These are phyloP conservation scores for Chlorops oryzae DNA, from an alignment of 1,140 invertebrate genomes.

Conservation along the genomic window DNA sequence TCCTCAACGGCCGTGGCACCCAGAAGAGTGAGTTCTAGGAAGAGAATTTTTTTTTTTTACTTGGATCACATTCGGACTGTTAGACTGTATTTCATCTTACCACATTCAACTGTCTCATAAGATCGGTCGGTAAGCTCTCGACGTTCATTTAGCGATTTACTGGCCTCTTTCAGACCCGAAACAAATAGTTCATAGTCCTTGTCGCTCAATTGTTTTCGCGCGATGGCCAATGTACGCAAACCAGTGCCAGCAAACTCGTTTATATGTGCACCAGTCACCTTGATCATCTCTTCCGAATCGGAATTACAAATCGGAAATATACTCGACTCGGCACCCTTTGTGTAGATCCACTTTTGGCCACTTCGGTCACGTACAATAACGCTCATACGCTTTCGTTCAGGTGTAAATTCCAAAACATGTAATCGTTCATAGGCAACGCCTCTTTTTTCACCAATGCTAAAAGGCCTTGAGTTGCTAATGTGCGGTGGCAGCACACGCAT, in stretches of 20 bases:
- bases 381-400: constrained; percentile 89
- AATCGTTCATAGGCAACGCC: constrained; percentile 70
- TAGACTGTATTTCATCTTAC: constrained; percentile 23
- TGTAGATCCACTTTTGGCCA: constrained; percentile 63
- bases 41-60: not conserved
- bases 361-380: constrained; percentile 72
- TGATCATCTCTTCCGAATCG: constrained; percentile 49
- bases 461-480: not conserved
- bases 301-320: constrained; percentile 58
- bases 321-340: constrained; percentile 74
- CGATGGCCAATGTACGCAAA: constrained; percentile 76
- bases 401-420: constrained; percentile 94
- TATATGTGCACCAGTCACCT: constrained; percentile 73
- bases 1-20: constrained; percentile 81
- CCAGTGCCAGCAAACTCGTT: constrained; percentile 85
- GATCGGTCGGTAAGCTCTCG: constrained; percentile 18
- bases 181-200: constrained; percentile 46
- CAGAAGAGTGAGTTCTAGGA: constrained; percentile 56
- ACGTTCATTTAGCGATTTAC: constrained; percentile 25
- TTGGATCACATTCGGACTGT: too few species aligned
- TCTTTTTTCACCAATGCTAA: not conserved
- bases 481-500: constrained; percentile 14
- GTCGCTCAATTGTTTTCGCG: constrained; percentile 58
- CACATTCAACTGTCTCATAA: constrained; percentile 29
- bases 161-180: constrained; percentile 18